phyloP scores from a whole-genome alignment of 2,113 vertebrate genomes.

The Silurus asotus region DNA sequence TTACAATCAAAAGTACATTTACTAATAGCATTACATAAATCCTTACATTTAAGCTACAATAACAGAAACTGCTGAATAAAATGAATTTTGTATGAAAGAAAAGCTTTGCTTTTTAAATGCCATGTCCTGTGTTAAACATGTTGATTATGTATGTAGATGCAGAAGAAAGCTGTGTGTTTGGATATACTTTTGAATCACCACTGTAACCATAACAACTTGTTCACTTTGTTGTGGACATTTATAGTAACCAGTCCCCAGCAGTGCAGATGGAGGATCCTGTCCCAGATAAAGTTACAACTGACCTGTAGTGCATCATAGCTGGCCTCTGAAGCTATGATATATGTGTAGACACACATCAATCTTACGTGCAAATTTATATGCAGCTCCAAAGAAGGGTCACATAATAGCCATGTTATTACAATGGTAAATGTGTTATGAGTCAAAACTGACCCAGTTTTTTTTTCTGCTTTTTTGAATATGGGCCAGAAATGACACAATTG shows the following conservation, averaged over 20 bases:
- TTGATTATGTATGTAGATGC: background rate
- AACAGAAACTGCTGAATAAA: background rate
- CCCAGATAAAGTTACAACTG: slow-evolving; percentile 68
- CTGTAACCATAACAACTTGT: slow-evolving; percentile 2
- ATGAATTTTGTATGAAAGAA: background rate
- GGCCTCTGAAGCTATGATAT: slow-evolving; percentile 62
- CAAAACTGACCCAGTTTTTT: background rate
- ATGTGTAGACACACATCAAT: slow-evolving; percentile 41
- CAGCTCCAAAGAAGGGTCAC: background rate
- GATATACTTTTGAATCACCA: background rate
- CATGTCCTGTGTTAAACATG: background rate
- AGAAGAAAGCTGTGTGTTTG: slow-evolving; percentile 10
- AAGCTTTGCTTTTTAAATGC: background rate
- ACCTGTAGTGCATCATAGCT: slow-evolving; percentile 43
- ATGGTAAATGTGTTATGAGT: background rate
- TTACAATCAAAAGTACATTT: too few relatives aligned
- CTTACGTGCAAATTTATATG: background rate
- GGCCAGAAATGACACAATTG: background rate
- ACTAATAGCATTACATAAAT: too few relatives aligned
- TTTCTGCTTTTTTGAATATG: background rate
- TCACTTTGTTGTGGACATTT: slow-evolving; percentile 33
- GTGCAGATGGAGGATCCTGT: slow-evolving; percentile 60
- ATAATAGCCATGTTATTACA: background rate
- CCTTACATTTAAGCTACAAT: too few relatives aligned
- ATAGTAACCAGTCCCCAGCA: slow-evolving; percentile 43